Conservation (phyloP, 2,113 vertebrate genomes). For the Lynx canadensis region DNA sequence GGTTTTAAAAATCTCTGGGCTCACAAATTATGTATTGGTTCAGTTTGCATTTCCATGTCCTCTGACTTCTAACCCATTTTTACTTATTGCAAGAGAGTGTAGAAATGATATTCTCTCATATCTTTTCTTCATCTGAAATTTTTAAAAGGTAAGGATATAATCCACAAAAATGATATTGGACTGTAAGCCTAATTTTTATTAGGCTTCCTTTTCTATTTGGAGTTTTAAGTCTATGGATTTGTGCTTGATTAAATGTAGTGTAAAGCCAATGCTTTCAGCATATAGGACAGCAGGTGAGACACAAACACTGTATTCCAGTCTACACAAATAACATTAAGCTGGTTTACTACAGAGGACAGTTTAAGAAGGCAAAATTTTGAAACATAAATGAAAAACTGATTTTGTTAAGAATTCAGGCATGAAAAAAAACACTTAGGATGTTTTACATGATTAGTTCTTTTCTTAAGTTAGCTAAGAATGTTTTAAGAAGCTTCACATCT, state of each 20-base stretch:
- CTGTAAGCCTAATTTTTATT: background rate
- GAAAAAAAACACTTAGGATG: background rate
- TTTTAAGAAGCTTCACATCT: background rate
- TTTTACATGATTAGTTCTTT: background rate
- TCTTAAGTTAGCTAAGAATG: background rate
- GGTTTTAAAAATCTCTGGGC: conserved; percentile 27
- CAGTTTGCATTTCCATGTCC: background rate
- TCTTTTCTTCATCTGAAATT: background rate
- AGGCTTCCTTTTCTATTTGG: background rate
- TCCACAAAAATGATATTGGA: background rate
- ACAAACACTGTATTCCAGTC: background rate
- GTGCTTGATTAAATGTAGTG: background rate
- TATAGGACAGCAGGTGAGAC: background rate
- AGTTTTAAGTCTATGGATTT: background rate
- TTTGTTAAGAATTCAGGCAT: background rate
- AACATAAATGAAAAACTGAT: background rate
- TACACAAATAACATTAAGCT: background rate
- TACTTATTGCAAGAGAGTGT: background rate
- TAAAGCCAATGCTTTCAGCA: background rate
- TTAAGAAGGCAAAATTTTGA: background rate
- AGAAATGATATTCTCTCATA: background rate
- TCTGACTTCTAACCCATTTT: background rate
- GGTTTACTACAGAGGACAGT: background rate
- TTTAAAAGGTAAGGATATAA: background rate
- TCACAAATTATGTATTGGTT: conserved; percentile 26